Conservation (phyloP, 1,140 invertebrate genomes). For the Cylas formicarius region DNA sequence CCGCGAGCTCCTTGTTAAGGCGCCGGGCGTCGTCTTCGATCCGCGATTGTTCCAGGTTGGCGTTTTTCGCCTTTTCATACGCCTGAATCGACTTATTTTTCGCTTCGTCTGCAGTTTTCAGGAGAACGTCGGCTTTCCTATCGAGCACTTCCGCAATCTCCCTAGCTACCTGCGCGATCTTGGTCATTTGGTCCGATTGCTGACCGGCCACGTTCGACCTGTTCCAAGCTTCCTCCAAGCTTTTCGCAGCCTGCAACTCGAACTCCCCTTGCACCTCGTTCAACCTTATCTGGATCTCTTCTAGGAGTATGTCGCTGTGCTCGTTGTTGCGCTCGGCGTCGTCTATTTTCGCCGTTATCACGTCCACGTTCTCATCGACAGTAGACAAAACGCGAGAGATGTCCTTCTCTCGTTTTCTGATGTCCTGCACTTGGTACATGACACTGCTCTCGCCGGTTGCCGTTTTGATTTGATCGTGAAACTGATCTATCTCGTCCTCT, state of each 20-base stretch:
- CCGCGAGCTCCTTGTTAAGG: constrained; percentile 49
- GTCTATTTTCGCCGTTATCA: constrained; percentile 25
- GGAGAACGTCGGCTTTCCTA: constrained; percentile 71
- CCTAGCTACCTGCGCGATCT: constrained; percentile 79
- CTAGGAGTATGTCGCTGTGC: constrained; percentile 27
- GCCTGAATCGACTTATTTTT: constrained; percentile 76
- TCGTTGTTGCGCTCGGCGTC: constrained; percentile 28
- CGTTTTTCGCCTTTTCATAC: constrained; percentile 70
- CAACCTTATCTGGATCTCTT: constrained; percentile 27
- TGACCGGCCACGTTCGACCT: constrained; percentile 81
- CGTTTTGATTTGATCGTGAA: constrained; percentile 31
- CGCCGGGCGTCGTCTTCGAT: constrained; percentile 56
- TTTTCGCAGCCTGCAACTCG: constrained; percentile 69
- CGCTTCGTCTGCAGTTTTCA: constrained; percentile 68
- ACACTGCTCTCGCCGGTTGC: constrained; percentile 45
- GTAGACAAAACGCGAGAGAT: constrained; percentile 41
- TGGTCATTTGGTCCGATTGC: constrained; percentile 84
- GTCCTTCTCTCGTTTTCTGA: constrained; percentile 50
- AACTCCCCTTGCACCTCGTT: constrained; percentile 59
- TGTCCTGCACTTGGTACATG: constrained; percentile 51
- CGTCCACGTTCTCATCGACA: constrained; percentile 33
- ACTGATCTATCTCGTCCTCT: constrained; percentile 60
- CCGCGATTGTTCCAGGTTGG: constrained; percentile 40
- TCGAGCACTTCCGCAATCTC: constrained; percentile 67
- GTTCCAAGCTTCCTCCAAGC: constrained; percentile 70